Evolutionary conservation across 92 coral and sea anemone genomes (phyloP).

Genomic region (Heliopora coerulea): DNA sequence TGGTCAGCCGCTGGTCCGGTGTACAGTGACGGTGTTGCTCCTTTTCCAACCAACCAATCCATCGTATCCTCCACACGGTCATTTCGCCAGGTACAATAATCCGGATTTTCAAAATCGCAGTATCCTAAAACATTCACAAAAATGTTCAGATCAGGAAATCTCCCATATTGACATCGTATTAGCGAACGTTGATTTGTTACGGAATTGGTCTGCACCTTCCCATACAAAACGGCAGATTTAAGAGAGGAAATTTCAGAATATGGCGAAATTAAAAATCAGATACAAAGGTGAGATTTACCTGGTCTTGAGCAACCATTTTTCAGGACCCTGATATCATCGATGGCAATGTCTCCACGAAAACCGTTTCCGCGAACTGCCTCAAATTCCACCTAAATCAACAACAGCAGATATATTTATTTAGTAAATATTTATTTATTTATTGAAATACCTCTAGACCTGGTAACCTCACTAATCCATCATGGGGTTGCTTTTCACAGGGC

Average conservation of each 20-base stretch:
- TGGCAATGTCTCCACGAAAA: conserved; percentile 82
- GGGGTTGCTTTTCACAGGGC: too few relatives aligned
- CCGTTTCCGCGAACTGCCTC: conserved; percentile 79
- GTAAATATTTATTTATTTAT: too few relatives aligned
- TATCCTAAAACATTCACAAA: conserved; percentile 56
- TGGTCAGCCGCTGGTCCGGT: conserved; percentile 93
- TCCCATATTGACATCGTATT: too few relatives aligned
- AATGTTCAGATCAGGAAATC: too few relatives aligned
- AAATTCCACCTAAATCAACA: conserved; percentile 60
- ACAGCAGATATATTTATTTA: background rate
- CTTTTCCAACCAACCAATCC: conserved; percentile 93
- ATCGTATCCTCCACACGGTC: conserved; percentile 74
- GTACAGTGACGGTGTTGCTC: conserved; percentile 63
- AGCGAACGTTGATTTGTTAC: too few relatives aligned
- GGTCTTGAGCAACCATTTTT: background rate
- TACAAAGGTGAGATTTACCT: background rate
- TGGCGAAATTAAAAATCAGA: too few relatives aligned
- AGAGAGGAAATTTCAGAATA: too few relatives aligned
- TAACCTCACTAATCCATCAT: too few relatives aligned
- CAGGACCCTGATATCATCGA: conserved; percentile 69
- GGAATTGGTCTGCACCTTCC: too few relatives aligned
- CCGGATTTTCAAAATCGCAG: conserved; percentile 83
- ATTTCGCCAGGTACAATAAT: conserved; percentile 90
- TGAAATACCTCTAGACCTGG: too few relatives aligned
- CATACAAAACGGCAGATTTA: too few relatives aligned